Base-by-base conservation (phyloP, 2,797 vertebrate species). In the Heliangelus exortis region DNA sequence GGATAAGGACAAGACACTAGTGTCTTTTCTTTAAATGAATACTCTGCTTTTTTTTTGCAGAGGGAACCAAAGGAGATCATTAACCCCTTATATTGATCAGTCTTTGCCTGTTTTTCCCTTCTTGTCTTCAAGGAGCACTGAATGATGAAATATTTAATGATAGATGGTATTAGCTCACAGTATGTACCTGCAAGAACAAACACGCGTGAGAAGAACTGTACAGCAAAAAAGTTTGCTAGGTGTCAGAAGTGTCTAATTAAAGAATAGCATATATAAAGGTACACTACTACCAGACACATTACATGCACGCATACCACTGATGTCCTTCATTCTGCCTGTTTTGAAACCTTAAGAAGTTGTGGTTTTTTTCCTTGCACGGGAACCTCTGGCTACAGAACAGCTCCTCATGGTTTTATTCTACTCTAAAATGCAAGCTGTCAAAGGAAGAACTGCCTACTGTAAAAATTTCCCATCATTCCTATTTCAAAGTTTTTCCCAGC, bases 131-230 rank as follows among this genome's bases (percentile, higher is more conserved):
- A 31, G 34, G 22, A 92, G 48, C 28, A 87, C 23, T 1, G 0
- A 61, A 82, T 86, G 75, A 89, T 55, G 54, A 92, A 95, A 87
- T 79, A 92, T 36, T 91, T 94, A n/a, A 87, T 79, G 78, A 77
- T 1, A 58, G 71, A 65, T 41, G 67, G 67, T 54, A 25, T 63
- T 68, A 92, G 41, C 45, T 90, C 78, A 76, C 21, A 73, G 50
- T 39, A 71, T 13, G 65, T 54, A 57, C 82, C 28, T 47, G 9
- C 80, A 68, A 25, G 74, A 94, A 78, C 57, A 94, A 94, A 84
- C 43, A 58, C 0, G 22, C 1, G 1, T 28, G 39, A 80, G 68
- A 82, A 87, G 22, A 95, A 50, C 26, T 20, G 48, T 50, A 39
- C 55, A 68, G 84, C 33, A 88, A 75, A 83, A 83, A 95, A 57